These are phyloP conservation scores for Pterois miles DNA, from an alignment of 2,797 vertebrate genomes.

Conservation along the genomic window DNA sequence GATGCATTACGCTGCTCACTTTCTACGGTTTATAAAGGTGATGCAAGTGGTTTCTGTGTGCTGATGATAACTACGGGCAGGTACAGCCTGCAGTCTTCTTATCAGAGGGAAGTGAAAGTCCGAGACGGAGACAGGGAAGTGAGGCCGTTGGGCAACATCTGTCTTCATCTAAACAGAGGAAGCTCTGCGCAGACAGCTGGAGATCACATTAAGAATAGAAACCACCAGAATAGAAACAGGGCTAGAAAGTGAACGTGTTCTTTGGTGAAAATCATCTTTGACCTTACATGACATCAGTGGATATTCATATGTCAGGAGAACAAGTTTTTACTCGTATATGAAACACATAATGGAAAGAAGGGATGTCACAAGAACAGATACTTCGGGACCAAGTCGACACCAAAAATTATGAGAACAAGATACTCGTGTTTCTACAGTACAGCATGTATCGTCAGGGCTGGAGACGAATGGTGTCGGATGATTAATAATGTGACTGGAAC, in stretches of 20 bases:
- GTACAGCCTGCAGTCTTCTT: not conserved
- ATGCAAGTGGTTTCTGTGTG: not conserved
- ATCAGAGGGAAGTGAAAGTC: conserved; percentile 70
- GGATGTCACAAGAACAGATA: too few species aligned
- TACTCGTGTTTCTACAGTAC: too few species aligned
- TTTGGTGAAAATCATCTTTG: not conserved
- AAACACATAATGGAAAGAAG: too few species aligned
- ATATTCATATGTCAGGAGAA: not conserved
- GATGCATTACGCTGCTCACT: not conserved
- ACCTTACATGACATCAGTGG: not conserved
- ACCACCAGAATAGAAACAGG: conserved; percentile 9
- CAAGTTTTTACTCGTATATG: not conserved
- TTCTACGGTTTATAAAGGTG: not conserved
- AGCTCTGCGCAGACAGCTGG: conserved; percentile 40
- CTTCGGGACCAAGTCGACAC: too few species aligned
- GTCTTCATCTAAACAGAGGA: conserved; percentile 37
- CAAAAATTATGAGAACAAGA: too few species aligned
- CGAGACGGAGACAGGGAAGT: conserved; percentile 65
- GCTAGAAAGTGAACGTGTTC: conserved; percentile 2
- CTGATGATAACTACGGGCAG: not conserved
- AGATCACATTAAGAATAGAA: conserved; percentile 19
- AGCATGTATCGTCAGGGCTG: too few species aligned
- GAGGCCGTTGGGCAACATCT: conserved; percentile 45
- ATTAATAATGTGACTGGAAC: too few species aligned
- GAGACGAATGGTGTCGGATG: too few species aligned